Conservation (phyloP, 2,888 invertebrate genomes). For the Syrista parreyssii region DNA sequence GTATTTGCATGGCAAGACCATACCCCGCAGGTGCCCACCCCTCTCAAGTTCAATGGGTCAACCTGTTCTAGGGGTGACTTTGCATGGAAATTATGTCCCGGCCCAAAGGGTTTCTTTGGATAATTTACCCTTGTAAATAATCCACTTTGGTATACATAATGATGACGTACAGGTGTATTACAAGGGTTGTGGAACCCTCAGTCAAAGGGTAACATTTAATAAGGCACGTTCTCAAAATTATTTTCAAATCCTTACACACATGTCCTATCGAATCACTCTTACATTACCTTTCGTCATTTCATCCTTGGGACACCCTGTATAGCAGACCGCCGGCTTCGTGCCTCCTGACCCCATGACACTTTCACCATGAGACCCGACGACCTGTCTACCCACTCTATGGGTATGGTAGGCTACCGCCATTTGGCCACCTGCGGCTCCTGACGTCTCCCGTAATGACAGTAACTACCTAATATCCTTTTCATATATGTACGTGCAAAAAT, state of each 20-base stretch:
- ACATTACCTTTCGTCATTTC: background rate
- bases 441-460: conserved; percentile 43
- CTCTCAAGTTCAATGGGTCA: conserved; percentile 42
- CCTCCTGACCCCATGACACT: conserved; percentile 50
- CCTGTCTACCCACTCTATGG: conserved; percentile 37
- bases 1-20: conserved; percentile 53
- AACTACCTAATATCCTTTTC: conserved; percentile 7
- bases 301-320: conserved; percentile 6
- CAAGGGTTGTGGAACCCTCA: background rate
- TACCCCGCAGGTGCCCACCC: conserved; percentile 48
- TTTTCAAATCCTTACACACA: background rate
- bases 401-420: conserved; percentile 44
- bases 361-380: conserved; percentile 34
- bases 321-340: conserved; percentile 24
- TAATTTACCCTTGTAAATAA: background rate
- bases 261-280: background rate
- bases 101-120: background rate
- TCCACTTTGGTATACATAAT: background rate
- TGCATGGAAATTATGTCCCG: conserved; percentile 44
- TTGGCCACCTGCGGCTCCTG: conserved; percentile 53
- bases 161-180: background rate
- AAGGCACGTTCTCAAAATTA: background rate
- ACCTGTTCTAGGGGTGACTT: conserved; percentile 38
- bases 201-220: background rate
- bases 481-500: background rate